phyloP scores from a whole-genome alignment of 1,140 invertebrate species.

The Grapholita molesta region DNA sequence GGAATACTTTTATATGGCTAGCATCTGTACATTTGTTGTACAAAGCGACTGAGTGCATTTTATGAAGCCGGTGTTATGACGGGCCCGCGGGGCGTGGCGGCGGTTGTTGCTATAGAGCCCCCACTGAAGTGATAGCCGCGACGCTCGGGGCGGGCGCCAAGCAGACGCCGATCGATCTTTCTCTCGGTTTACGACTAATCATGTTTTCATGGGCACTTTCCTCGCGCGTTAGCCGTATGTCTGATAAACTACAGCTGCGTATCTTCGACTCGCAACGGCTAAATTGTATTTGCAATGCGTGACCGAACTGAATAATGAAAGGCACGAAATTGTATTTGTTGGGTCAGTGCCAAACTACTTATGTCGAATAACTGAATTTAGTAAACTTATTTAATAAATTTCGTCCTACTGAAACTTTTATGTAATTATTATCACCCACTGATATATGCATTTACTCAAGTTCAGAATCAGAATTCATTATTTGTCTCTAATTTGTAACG shows the following conservation, averaged over 20 bases:
- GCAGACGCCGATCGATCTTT: constrained; percentile 58
- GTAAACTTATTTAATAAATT: no score
- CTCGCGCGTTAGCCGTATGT: constrained; percentile 1
- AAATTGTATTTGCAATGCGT: neutral
- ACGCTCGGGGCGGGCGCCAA: constrained; percentile 38
- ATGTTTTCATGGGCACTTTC: constrained; percentile 44
- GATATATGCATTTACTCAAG: no score
- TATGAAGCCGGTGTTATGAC: constrained; percentile 1
- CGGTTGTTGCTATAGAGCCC: constrained; percentile 1
- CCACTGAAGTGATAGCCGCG: neutral
- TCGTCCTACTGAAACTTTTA: no score
- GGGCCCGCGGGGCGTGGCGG: neutral
- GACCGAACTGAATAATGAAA: neutral
- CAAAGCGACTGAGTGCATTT: neutral
- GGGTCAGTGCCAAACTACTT: neutral
- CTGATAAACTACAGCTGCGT: constrained; percentile 3
- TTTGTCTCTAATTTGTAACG: no score
- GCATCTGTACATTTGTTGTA: neutral
- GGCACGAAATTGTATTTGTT: neutral
- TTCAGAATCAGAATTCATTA: no score
- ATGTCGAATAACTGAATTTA: neutral
- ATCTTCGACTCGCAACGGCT: neutral
- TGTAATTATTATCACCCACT: no score
- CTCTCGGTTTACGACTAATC: constrained; percentile 51
- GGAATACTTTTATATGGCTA: neutral